Conservation (phyloP, 2,113 vertebrate genomes). For the Archilochus colubris region DNA sequence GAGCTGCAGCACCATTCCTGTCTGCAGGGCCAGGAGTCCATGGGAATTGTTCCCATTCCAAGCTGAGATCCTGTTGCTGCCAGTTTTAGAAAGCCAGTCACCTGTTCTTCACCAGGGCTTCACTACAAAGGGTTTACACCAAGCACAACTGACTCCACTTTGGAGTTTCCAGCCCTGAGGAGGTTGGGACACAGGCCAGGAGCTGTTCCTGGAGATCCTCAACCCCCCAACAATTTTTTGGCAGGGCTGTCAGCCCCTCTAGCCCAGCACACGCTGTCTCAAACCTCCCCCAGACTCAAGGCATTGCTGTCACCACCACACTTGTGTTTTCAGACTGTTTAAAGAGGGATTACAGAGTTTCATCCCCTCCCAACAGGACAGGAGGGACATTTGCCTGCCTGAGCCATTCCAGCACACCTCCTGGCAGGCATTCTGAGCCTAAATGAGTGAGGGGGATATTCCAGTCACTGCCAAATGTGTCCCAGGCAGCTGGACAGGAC, state of each 20-base stretch:
- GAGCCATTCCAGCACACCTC: background rate
- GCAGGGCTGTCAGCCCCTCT: fast-evolving
- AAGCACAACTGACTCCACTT: background rate
- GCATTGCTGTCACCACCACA: fast-evolving
- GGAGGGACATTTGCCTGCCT: fast-evolving
- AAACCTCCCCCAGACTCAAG: background rate
- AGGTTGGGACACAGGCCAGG: fast-evolving
- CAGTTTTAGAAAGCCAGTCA: background rate
- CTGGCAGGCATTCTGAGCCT: background rate
- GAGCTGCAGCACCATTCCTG: fast-evolving
- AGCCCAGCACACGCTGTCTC: background rate
- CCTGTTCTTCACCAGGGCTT: fast-evolving
- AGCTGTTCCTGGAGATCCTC: background rate
- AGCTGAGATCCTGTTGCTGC: fast-evolving
- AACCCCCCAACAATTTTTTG: fast-evolving
- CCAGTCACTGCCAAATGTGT: background rate
- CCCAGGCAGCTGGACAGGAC: background rate
- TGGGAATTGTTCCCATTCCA: fast-evolving
- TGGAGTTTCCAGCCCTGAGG: fast-evolving
- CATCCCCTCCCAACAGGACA: fast-evolving
- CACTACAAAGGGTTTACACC: background rate
- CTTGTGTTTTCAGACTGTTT: fast-evolving
- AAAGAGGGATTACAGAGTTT: fast-evolving
- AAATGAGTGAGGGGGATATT: background rate
- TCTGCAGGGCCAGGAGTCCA: background rate